Evolutionary conservation across 2,888 invertebrate genomes (phyloP).

Genomic region (Danaus chrysippus): DNA sequence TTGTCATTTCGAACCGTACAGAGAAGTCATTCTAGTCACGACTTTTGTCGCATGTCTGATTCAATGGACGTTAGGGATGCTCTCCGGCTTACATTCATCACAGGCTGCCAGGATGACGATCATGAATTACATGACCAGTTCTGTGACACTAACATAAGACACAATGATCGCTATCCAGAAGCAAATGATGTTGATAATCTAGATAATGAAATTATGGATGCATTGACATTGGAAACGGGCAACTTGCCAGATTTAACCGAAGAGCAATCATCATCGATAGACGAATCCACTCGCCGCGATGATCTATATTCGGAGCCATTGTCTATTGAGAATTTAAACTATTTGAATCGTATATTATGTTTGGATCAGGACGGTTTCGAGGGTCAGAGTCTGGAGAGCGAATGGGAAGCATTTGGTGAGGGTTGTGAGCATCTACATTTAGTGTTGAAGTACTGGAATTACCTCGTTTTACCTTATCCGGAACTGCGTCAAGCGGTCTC

Average conservation of each 20-base stretch:
- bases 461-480: conserved; percentile 55
- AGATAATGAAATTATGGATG: conserved; percentile 64
- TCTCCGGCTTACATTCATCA: conserved; percentile 41
- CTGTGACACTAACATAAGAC: conserved; percentile 67
- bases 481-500: conserved; percentile 59
- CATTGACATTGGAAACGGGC: conserved; percentile 57
- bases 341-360: conserved; percentile 54
- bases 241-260: conserved; percentile 66
- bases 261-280: conserved; percentile 62
- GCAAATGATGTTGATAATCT: conserved; percentile 62
- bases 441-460: conserved; percentile 65
- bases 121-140: conserved; percentile 36
- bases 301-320: conserved; percentile 53
- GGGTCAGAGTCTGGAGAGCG: conserved; percentile 50
- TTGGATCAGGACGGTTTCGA: conserved; percentile 50
- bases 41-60: conserved; percentile 36
- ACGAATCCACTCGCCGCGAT: conserved; percentile 62
- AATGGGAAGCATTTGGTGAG: conserved; percentile 57
- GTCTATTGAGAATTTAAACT: conserved; percentile 55
- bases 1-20: conserved; percentile 45
- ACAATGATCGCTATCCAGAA: conserved; percentile 67
- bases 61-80: conserved; percentile 35
- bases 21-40: conserved; percentile 51
- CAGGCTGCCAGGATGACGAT: conserved; percentile 22
- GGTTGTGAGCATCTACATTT: conserved; percentile 62